Percentiles rank a stretch among this genome's conserved stretches.
Conservation (phyloP, 2,113 vertebrate species). For the Leucopsar rothschildi region DNA sequence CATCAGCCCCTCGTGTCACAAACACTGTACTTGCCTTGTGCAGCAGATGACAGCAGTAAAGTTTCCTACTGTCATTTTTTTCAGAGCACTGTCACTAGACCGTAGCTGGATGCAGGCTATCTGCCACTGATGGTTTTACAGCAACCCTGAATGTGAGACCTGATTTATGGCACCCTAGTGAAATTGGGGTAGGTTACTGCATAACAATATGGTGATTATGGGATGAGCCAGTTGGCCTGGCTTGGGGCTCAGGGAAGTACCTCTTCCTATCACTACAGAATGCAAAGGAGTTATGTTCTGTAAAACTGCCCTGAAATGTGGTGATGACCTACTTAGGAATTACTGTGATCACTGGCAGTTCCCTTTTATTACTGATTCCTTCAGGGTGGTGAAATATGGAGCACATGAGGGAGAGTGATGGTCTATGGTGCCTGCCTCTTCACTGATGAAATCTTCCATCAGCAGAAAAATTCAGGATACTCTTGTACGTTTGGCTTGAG, state of each 20-base stretch:
- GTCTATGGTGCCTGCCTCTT: neutral
- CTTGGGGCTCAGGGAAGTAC: neutral
- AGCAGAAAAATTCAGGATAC: neutral
- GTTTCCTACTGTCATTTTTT: neutral
- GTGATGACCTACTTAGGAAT: neutral
- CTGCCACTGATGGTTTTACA: neutral
- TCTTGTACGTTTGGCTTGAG: neutral
- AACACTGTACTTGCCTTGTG: neutral
- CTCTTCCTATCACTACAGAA: neutral
- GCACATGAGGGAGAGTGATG: neutral
- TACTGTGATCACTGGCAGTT: neutral
- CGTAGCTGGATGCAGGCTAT: neutral
- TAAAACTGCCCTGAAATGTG: accelerated
- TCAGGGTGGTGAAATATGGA: neutral
- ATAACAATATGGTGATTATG: neutral
- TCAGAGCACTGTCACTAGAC: neutral
- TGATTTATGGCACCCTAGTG: neutral
- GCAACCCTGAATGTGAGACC: neutral
- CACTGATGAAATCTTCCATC: neutral
- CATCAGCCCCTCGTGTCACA: neutral
- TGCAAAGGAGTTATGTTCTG: neutral
- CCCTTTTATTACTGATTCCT: neutral
- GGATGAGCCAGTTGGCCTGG: neutral
- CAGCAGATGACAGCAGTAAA: neutral
- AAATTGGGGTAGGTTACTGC: neutral